Percentiles rank a stretch among this genome's conserved stretches.
Conservation (phyloP, 2,888 invertebrate species). For the Priocnemis perturbator region DNA sequence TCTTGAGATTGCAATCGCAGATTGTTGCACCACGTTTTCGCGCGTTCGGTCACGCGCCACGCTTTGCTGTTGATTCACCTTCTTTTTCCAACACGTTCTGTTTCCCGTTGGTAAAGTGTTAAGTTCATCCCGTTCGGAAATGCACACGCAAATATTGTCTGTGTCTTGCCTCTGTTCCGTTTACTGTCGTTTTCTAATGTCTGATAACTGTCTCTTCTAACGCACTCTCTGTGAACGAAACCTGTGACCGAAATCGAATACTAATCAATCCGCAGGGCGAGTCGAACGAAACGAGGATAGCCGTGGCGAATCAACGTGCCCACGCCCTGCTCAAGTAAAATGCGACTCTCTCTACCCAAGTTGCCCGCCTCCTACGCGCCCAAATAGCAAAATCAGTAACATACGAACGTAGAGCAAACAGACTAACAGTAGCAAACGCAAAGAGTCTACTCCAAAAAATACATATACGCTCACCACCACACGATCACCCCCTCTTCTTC, state of each 20-base stretch:
- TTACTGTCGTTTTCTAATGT: no score
- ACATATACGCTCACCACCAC: neutral
- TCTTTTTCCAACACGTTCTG: no score
- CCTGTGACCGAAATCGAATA: conserved; percentile 49
- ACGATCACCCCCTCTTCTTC: conserved; percentile 24
- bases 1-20: conserved; percentile 19
- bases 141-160: no score
- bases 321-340: conserved; percentile 95
- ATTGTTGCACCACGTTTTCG: conserved; percentile 10
- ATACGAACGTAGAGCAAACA: conserved; percentile 16
- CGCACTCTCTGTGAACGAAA: neutral
- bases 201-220: neutral
- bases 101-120: no score
- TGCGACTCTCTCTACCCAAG: conserved; percentile 48
- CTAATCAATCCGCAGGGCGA: conserved; percentile 80
- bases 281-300: conserved; percentile 97
- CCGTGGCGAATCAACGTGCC: conserved; percentile 96
- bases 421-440: no score
- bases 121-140: no score
- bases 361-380: conserved; percentile 53
- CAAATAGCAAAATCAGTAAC: conserved; percentile 2
- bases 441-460: no score
- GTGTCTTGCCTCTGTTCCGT: no score
- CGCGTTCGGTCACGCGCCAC: conserved; percentile 6
- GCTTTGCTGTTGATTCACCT: no score